phyloP scores from a whole-genome alignment of 2,113 vertebrate species.

The Antigone vipio region DNA sequence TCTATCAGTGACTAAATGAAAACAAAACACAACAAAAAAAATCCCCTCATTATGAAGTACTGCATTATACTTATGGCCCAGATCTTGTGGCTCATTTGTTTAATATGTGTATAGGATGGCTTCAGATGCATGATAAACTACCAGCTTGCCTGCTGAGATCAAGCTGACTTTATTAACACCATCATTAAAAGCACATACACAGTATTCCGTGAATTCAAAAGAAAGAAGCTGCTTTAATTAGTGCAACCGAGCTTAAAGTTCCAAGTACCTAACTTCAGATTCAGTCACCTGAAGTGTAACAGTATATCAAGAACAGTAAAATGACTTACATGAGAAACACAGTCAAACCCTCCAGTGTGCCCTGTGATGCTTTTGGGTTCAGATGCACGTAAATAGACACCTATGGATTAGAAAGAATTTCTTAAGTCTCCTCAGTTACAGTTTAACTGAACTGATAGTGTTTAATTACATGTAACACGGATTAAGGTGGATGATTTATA shows the following conservation, averaged over 20 bases:
- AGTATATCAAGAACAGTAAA: accelerated
- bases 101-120: not conserved
- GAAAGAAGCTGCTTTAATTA: constrained; percentile 23
- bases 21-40: not conserved
- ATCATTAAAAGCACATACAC: constrained; percentile 28
- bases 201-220: constrained; percentile 29
- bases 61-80: not conserved
- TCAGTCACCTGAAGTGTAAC: not conserved
- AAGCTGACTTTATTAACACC: constrained; percentile 23
- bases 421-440: not conserved
- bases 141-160: not conserved
- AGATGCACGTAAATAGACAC: accelerated
- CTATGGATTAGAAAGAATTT: not conserved
- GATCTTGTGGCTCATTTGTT: constrained; percentile 28
- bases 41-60: constrained; percentile 20
- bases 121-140: constrained; percentile 36
- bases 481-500: not conserved
- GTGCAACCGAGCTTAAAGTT: not conserved
- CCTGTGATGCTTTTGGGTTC: not conserved
- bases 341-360: not conserved
- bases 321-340: not conserved
- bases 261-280: not conserved
- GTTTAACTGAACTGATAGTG: not conserved
- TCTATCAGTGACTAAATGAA: constrained; percentile 40
- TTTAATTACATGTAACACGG: not conserved